Percentiles rank a stretch among this genome's conserved stretches.
Conservation (phyloP, 2,113 vertebrate species). For the Seriola quinqueradiata region DNA sequence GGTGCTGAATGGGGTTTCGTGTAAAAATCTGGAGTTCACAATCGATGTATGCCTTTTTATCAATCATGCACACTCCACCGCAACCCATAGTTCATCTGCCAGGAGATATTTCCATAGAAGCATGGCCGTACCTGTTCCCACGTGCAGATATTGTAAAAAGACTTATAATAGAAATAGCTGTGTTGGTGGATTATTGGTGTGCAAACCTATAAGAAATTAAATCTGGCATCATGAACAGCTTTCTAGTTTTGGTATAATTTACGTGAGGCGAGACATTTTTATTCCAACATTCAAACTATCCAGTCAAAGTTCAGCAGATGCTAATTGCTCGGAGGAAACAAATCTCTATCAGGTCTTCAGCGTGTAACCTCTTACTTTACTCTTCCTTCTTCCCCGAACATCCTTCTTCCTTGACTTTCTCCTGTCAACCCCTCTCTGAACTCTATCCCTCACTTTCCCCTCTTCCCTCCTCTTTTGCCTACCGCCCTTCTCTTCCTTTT, state of each 20-base stretch:
- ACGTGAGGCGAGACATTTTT: background rate
- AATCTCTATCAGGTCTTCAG: constrained; percentile 14
- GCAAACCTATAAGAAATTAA: too few relatives aligned
- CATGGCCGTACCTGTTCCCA: too few relatives aligned
- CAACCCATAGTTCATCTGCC: too few relatives aligned
- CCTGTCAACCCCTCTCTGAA: constrained; percentile 54
- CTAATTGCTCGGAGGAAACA: background rate
- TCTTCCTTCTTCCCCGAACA: constrained; percentile 33
- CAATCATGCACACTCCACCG: too few relatives aligned
- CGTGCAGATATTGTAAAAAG: too few relatives aligned
- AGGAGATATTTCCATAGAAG: too few relatives aligned
- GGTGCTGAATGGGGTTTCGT: too few relatives aligned
- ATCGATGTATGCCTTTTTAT: too few relatives aligned
- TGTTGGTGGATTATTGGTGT: too few relatives aligned
- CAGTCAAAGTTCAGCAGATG: background rate
- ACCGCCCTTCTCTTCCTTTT: constrained; percentile 8
- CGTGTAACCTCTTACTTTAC: constrained; percentile 3
- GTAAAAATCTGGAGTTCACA: too few relatives aligned
- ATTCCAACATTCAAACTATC: background rate
- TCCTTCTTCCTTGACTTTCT: constrained; percentile 52
- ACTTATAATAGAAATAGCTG: too few relatives aligned
- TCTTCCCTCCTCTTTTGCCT: constrained; percentile 11
- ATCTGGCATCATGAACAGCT: background rate
- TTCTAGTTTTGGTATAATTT: background rate
- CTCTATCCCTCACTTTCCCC: constrained; percentile 52